These are phyloP conservation scores for Epinotia brunnichana DNA, from an alignment of 2,888 invertebrate species.

Conservation along the genomic window DNA sequence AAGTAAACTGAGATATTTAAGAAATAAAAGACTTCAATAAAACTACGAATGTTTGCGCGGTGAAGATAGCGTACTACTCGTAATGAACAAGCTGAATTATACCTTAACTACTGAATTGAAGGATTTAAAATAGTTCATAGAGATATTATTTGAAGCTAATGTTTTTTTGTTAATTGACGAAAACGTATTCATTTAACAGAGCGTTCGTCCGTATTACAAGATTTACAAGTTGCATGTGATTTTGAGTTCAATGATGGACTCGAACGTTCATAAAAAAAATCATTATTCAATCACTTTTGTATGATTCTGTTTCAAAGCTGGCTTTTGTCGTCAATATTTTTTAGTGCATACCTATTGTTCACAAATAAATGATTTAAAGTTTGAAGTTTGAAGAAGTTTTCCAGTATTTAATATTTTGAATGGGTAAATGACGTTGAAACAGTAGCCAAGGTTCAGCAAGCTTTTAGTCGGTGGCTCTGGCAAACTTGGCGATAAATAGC, in stretches of 20 bases:
- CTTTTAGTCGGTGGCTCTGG: too few species aligned
- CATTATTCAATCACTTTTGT: too few species aligned
- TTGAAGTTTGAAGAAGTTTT: too few species aligned
- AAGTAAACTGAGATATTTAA: not conserved
- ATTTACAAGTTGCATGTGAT: not conserved
- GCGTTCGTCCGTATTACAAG: not conserved
- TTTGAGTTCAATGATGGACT: not conserved
- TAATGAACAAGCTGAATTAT: constrained; percentile 32
- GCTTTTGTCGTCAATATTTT: too few species aligned
- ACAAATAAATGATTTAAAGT: too few species aligned
- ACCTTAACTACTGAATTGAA: constrained; percentile 12
- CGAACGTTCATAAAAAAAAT: too few species aligned
- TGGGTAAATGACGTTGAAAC: too few species aligned
- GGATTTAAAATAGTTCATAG: constrained; percentile 4
- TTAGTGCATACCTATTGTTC: too few species aligned
- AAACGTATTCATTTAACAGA: not conserved
- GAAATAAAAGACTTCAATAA: constrained; percentile 47
- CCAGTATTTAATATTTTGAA: too few species aligned
- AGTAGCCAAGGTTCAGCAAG: too few species aligned
- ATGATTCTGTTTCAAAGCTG: too few species aligned
- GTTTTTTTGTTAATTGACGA: not conserved
- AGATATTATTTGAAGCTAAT: not conserved
- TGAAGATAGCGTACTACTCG: constrained; percentile 40
- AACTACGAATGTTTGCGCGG: constrained; percentile 49
- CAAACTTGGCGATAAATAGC: too few species aligned